Evolutionary conservation across 2,888 invertebrate species (phyloP), one percentile per base, ranked within the genome.

Genomic region (Spodoptera littoralis): DNA sequence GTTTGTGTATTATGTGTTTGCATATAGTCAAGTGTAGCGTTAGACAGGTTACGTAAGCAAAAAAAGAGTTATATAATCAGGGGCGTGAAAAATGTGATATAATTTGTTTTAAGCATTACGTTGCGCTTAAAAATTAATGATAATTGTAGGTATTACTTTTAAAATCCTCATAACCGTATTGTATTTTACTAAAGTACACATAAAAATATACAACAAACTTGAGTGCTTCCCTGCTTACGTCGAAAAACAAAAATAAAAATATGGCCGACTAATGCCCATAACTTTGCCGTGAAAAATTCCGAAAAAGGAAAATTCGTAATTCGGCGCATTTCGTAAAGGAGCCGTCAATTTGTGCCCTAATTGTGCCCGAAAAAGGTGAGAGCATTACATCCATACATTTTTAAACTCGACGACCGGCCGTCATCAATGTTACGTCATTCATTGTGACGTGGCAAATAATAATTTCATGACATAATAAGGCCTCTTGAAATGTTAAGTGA

Each of bases 371-470:
- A 24, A 73, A 73, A 79, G 73, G 79, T 79, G 65, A 67, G 58
- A 77, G 69, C 64, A 71, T 68, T 66, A 73, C 67, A 65, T 67
- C 44, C 67, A 76, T 79, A 70, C 77, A 84, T 84, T 79, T 81
- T 82, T 81, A 79, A 81, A 58, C 60, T 44, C 64, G 56, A 50
- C 73, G 72, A 68, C 73, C 73, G 66, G 62, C 81, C 76, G 72
- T 69, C 72, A 76, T 81, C 81, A 66, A 55, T 73, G 71, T 61
- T 24, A 51, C 60, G 77, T 74, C 81, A 80, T 74, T 79, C 81
- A 79, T 77, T 79, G 66, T 80, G 80, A 84, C 82, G 70, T 74
- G 69, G 60, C 69, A 78, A 79, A 82, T 82, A 84, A 85, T 84
- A 80, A 80, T 80, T 77, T 80, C 63, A 73, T 66, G 70, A 70